These are phyloP conservation scores for Paralichthys olivaceus DNA, from an alignment of 2,113 vertebrate species.

Conservation along the genomic window DNA sequence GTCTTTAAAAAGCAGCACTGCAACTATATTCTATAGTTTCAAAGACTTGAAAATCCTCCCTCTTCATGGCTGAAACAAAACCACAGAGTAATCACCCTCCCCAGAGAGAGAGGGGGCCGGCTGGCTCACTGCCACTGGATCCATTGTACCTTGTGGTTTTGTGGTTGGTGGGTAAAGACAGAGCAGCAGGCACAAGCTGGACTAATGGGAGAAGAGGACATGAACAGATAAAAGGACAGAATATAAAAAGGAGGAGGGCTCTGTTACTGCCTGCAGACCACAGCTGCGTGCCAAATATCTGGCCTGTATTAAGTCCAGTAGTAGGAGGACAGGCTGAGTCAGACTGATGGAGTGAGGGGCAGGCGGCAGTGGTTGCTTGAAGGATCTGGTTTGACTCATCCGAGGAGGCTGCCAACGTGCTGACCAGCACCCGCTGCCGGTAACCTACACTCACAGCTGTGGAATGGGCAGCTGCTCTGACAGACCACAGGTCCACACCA, in stretches of 20 bases:
- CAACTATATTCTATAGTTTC: conserved; percentile 31
- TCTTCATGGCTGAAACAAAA: conserved; percentile 31
- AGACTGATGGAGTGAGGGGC: conserved; percentile 46
- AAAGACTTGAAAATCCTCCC: conserved; percentile 41
- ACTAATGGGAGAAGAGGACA: conserved; percentile 37
- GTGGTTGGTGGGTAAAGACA: conserved; percentile 53
- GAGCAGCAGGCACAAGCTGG: conserved; percentile 35
- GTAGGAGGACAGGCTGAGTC: conserved; percentile 63
- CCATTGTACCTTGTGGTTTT: conserved; percentile 47
- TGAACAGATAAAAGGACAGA: conserved; percentile 39
- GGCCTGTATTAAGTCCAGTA: conserved; percentile 37
- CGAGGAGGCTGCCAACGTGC: conserved; percentile 24
- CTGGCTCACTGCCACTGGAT: conserved; percentile 51
- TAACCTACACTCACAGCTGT: conserved; percentile 69
- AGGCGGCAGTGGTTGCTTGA: neutral
- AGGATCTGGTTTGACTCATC: conserved; percentile 68
- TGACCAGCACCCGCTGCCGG: conserved; percentile 39
- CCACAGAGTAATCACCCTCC: conserved; percentile 28
- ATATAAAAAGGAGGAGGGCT: conserved; percentile 21
- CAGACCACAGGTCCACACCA: conserved; percentile 31
- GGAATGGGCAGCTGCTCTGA: conserved; percentile 76
- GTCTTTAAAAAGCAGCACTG: conserved; percentile 23
- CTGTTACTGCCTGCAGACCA: conserved; percentile 43
- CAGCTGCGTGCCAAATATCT: conserved; percentile 45
- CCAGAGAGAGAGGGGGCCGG: neutral